A percentile compares a stretch with the other conserved stretches of the same genome.
phyloP scores from a whole-genome alignment of 1,140 invertebrate genomes.

The Wasmannia auropunctata region DNA sequence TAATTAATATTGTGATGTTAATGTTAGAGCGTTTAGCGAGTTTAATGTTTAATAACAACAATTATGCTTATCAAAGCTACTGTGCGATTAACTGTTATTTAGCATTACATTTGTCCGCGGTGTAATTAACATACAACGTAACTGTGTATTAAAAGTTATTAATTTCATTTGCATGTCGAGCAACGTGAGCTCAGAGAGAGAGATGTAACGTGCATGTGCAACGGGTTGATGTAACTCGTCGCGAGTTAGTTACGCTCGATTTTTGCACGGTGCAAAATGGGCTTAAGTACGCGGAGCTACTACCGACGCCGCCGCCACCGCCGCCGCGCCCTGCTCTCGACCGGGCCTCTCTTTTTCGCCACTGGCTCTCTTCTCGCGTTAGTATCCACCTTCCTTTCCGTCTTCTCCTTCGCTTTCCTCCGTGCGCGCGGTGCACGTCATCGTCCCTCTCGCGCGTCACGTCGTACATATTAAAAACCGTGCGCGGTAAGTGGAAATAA shows the following conservation, averaged over 20 bases:
- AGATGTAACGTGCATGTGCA: background rate
- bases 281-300: slow-evolving; percentile 14
- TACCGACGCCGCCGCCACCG: background rate
- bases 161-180: background rate
- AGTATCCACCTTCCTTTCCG: slow-evolving; percentile 43
- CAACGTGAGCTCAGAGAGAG: background rate
- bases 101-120: background rate
- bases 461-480: slow-evolving; percentile 35
- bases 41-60: background rate
- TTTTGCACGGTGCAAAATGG: slow-evolving; percentile 18
- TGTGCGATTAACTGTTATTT: background rate
- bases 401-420: background rate
- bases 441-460: background rate
- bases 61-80: background rate
- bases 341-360: slow-evolving; percentile 45
- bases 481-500: slow-evolving; percentile 11
- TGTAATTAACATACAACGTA: background rate
- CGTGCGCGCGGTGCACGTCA: background rate
- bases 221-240: background rate
- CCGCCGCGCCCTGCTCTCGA: slow-evolving; percentile 32
- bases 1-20: background rate
- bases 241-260: background rate
- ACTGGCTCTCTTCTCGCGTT: slow-evolving; percentile 38
- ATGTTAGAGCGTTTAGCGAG: background rate
- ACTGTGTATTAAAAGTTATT: background rate